These are phyloP conservation scores for Eulemur mongoz DNA, from an alignment of 2,797 vertebrate genomes.

Conservation along the genomic window DNA sequence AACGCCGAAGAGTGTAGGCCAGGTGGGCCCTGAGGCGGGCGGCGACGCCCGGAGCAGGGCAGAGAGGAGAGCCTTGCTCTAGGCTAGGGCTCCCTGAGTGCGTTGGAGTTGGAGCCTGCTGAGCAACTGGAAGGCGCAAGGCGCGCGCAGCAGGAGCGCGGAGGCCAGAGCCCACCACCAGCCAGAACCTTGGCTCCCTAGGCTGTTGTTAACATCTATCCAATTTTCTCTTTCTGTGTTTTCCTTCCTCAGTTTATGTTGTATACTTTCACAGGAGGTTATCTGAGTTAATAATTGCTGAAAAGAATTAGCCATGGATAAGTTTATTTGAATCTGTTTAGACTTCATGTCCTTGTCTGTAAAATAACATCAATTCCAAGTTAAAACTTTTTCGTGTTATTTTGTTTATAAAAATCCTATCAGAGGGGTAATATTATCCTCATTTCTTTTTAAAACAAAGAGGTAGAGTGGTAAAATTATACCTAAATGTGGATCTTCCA, in stretches of 20 bases:
- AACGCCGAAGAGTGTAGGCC: too few species aligned
- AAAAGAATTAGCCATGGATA: neutral
- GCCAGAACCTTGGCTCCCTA: too few species aligned
- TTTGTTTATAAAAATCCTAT: neutral
- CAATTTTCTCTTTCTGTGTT: neutral
- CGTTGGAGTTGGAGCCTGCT: too few species aligned
- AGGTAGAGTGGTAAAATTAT: conserved; percentile 3
- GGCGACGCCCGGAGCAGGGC: too few species aligned
- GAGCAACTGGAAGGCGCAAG: too few species aligned
- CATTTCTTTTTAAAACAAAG: neutral
- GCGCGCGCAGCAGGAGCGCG: too few species aligned
- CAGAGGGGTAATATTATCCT: neutral
- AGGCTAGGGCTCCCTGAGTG: too few species aligned
- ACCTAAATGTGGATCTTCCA: neutral
- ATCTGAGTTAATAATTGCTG: conserved; percentile 7
- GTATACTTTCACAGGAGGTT: neutral
- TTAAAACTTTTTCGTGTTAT: neutral
- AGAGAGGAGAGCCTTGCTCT: too few species aligned
- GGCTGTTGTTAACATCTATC: neutral
- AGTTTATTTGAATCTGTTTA: conserved; percentile 24
- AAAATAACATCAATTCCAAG: neutral
- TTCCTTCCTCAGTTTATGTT: neutral
- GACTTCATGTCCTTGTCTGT: neutral
- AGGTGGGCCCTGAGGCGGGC: too few species aligned
- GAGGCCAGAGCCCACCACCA: too few species aligned